Evolutionary conservation across 2,888 invertebrate genomes (phyloP), one percentile per base, ranked within the genome.

Genomic region (Tetragnatha montana): DNA sequence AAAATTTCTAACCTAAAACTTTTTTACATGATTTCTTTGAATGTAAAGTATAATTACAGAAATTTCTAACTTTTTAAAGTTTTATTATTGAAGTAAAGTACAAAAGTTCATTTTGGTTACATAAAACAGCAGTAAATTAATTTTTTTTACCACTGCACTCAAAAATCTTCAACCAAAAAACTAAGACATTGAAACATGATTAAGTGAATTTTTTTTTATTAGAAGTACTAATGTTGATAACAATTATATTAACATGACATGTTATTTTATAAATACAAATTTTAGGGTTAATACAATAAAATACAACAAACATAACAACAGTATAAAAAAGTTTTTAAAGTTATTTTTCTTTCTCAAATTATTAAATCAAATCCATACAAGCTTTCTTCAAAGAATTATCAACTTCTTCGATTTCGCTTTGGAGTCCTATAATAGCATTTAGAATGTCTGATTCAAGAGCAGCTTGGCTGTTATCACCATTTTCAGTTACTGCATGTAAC

Each of bases 361-460:
- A 35, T 35, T 35, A 35, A 35, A 35, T 35, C 35, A 35, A 35
- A 35, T 35, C 35, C 35, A 35, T 35, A 4, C 60, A 60, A 14
- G 14, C 14, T 60, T 71, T 19, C 19, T 68, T 80, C 50, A 82
- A 82, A 17, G 73, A 6, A 51, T 22, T 70, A 17, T 21, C 35
- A 10, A 88, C 78, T 76, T 88, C 82, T 78, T 21, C 71, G 21
- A 70, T 35, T 82, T 88, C 88, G 21, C 0, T 10, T 35, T 78
- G 19, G n/a, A 88, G 51, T 0, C 17, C 50, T n/a, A 78, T 47
- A 19, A 88, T 81, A 14, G 88, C 88, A 70, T 71, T 47, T 51
- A 78, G 22, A 78, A 88, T 88, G 17, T 76, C 22, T 12, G 78
- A 71, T 35, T 88, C 88, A 10, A 88, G 60, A 22, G 76, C 82